These are phyloP conservation scores for Steinernema feltiae DNA, from an alignment of 1,140 invertebrate genomes.

Conservation along the genomic window DNA sequence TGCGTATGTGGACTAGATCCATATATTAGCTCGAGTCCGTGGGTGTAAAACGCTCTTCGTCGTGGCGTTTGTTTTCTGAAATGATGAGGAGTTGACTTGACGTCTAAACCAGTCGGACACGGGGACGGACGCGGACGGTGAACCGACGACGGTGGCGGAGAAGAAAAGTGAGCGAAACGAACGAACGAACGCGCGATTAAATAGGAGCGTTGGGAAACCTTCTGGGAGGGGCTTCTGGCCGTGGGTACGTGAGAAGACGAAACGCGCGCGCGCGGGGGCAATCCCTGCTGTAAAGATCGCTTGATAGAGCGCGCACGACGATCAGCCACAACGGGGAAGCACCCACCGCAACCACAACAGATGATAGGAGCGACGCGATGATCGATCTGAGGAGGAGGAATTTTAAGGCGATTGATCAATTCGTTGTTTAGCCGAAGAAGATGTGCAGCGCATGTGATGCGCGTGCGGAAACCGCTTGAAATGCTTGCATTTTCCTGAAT, in stretches of 20 bases:
- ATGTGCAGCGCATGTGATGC: not conserved
- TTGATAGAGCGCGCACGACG: no score
- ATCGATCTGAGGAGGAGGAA: not conserved
- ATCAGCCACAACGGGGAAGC: no score
- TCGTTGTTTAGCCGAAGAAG: not conserved
- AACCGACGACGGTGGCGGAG: not conserved
- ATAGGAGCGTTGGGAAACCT: not conserved
- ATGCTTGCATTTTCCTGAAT: not conserved
- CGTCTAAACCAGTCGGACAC: not conserved
- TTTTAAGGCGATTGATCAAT: not conserved
- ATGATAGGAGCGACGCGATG: not conserved
- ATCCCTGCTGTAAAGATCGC: slow-evolving; percentile 11
- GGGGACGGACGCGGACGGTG: not conserved
- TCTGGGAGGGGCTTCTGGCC: not conserved
- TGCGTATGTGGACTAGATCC: not conserved
- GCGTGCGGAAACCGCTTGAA: not conserved
- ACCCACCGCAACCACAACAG: not conserved
- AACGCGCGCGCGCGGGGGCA: not conserved
- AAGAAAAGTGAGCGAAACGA: not conserved
- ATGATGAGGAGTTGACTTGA: not conserved
- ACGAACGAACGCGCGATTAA: not conserved
- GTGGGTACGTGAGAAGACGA: slow-evolving; percentile 3
- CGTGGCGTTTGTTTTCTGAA: not conserved
- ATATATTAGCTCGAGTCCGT: not conserved
- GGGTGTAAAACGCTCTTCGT: not conserved